Percentiles rank a stretch among this genome's conserved stretches.
phyloP scores from a whole-genome alignment of 2,113 vertebrate genomes.

The Macroglossus sobrinus region DNA sequence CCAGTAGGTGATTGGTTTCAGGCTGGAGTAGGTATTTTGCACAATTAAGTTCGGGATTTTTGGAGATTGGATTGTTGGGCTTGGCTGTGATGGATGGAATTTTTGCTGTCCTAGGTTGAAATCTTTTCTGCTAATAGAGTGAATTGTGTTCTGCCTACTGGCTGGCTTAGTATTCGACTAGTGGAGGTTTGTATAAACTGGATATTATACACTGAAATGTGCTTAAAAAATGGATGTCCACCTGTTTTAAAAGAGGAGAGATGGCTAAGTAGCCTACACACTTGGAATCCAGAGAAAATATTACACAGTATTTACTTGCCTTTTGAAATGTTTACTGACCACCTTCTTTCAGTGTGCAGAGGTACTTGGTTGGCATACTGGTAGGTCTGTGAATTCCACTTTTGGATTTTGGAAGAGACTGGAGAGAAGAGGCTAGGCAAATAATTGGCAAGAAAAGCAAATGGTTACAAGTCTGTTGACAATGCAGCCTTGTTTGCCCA shows the following conservation, averaged over 20 bases:
- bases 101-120: neutral
- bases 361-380: neutral
- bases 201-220: neutral
- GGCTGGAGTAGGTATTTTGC: neutral
- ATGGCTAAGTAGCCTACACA: neutral
- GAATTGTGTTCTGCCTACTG: neutral
- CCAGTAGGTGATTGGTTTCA: neutral
- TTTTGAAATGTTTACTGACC: conserved; percentile 19
- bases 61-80: neutral
- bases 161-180: neutral
- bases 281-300: neutral
- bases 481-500: conserved; percentile 45
- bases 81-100: neutral
- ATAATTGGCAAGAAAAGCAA: conserved; percentile 52
- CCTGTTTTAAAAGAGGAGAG: neutral
- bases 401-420: neutral
- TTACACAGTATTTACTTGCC: neutral
- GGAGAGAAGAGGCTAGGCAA: conserved; percentile 7
- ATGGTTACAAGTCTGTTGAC: conserved; percentile 39
- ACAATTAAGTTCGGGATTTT: neutral
- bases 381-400: conserved; percentile 27
- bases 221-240: neutral
- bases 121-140: neutral
- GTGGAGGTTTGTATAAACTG: neutral
- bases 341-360: neutral